Percentiles rank a stretch among this genome's conserved stretches.
Conservation (phyloP, 1,140 invertebrate species). For the Orchestia grillus region DNA sequence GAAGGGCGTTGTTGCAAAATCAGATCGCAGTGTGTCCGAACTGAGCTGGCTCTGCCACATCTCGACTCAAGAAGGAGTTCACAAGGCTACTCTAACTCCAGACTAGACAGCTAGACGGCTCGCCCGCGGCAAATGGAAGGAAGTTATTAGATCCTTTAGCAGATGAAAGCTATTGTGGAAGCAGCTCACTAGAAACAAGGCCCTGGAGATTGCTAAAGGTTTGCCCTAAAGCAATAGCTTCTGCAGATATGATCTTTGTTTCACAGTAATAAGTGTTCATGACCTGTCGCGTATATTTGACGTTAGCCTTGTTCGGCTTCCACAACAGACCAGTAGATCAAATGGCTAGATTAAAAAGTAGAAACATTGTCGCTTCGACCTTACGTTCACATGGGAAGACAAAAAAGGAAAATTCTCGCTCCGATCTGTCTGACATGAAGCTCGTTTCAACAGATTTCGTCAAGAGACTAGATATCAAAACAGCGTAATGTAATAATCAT, state of each 20-base stretch:
- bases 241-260: background rate
- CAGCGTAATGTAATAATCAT: background rate
- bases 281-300: background rate
- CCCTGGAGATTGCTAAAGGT: background rate
- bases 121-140: background rate
- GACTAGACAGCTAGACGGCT: background rate
- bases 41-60: background rate
- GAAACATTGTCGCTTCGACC: background rate
- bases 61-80: background rate
- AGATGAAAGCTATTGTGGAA: conserved; percentile 17
- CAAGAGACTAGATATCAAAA: background rate
- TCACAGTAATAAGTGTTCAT: background rate
- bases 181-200: conserved; percentile 3
- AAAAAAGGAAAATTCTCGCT: background rate
- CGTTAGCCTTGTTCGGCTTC: background rate
- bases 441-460: background rate
- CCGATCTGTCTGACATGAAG: background rate
- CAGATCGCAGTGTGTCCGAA: background rate
- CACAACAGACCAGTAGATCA: background rate
- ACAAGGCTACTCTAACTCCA: background rate
- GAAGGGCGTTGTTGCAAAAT: background rate
- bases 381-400: background rate
- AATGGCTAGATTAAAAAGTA: background rate
- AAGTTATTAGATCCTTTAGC: conserved; percentile 7
- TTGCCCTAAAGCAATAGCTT: background rate